Evolutionary conservation across 2,797 vertebrate species (phyloP).

Genomic region (Phylloscopus collybita): DNA sequence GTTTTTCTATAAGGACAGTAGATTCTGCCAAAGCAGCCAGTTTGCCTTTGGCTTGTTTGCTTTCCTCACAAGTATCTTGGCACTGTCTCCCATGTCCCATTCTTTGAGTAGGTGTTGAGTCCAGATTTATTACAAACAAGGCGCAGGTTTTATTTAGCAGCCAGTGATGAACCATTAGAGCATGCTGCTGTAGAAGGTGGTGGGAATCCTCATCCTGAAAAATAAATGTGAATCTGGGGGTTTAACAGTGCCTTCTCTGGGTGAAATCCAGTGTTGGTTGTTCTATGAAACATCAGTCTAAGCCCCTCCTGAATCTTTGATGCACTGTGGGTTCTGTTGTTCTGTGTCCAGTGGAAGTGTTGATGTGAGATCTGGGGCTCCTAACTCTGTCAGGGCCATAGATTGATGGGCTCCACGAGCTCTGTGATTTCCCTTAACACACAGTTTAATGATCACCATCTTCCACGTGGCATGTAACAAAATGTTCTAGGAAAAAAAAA

Average conservation of each 20-base stretch:
- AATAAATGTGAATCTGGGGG: neutral
- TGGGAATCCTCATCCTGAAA: neutral
- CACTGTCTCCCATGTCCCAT: neutral
- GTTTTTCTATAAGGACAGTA: neutral
- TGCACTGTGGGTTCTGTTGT: neutral
- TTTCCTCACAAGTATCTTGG: neutral
- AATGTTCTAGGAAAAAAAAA: neutral
- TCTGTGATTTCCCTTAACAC: neutral
- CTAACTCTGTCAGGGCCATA: accelerated
- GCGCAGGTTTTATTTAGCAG: neutral
- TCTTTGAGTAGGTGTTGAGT: neutral
- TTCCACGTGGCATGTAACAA: neutral
- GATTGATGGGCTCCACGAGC: accelerated
- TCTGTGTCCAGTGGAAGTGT: neutral
- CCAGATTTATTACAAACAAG: neutral
- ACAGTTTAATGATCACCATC: neutral
- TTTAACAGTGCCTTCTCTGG: neutral
- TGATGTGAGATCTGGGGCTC: neutral
- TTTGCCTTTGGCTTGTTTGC: neutral
- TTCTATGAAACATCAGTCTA: neutral
- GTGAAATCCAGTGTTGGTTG: neutral
- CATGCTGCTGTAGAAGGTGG: neutral
- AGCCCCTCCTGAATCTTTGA: neutral
- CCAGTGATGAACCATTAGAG: neutral
- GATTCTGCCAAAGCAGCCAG: neutral